phyloP scores from a whole-genome alignment of 2,888 invertebrate species.

The Malthinus flaveolus region DNA sequence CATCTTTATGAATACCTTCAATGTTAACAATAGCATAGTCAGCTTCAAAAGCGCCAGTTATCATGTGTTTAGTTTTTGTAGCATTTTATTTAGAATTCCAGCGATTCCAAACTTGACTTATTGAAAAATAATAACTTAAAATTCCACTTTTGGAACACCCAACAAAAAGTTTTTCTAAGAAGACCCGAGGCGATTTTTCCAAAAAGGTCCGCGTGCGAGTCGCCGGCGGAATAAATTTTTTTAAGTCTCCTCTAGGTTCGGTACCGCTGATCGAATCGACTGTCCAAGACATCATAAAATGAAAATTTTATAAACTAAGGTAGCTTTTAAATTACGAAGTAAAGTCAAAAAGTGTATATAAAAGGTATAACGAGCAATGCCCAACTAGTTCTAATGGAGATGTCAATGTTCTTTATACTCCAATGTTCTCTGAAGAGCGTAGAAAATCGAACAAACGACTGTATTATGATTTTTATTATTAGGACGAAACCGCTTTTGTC shows the following conservation, averaged over 20 bases:
- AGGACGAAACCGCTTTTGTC: constrained; percentile 41
- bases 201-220: too few species aligned
- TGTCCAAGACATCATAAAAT: constrained; percentile 31
- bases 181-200: too few species aligned
- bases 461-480: constrained; percentile 42
- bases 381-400: constrained; percentile 42
- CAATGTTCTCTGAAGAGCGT: constrained; percentile 44
- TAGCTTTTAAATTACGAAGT: constrained; percentile 29
- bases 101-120: constrained; percentile 30
- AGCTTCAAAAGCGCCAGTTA: constrained; percentile 47
- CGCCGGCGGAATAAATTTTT: too few species aligned
- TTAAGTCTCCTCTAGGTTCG: background rate
- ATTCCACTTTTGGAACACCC: background rate
- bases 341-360: constrained; percentile 39
- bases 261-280: constrained; percentile 14
- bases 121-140: background rate
- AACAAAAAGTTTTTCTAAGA: background rate
- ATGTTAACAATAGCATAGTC: constrained; percentile 50
- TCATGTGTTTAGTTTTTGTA: constrained; percentile 46
- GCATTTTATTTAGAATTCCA: constrained; percentile 36
- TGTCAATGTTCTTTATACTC: constrained; percentile 40
- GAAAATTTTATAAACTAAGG: constrained; percentile 37
- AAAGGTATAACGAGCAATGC: constrained; percentile 39
- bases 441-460: constrained; percentile 46
- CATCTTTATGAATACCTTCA: constrained; percentile 49